These are phyloP conservation scores for Cactoblastis cactorum DNA, from an alignment of 2,888 invertebrate species.

Conservation along the genomic window DNA sequence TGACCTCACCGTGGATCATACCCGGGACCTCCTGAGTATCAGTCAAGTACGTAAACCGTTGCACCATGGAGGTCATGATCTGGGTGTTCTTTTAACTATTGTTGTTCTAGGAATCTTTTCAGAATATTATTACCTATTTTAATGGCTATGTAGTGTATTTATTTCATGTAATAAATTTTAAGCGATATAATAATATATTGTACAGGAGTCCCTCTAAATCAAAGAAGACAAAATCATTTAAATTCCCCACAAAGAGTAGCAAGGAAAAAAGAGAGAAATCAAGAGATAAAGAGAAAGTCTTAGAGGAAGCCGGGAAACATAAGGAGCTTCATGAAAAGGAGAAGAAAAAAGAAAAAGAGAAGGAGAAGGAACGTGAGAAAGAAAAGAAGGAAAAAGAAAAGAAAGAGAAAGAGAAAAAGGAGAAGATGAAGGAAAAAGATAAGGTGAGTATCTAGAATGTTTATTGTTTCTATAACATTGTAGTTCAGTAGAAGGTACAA, in stretches of 20 bases:
- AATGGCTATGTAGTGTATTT: too few relatives aligned
- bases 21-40: too few relatives aligned
- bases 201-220: conserved; percentile 89
- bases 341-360: conserved; percentile 78
- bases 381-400: conserved; percentile 82
- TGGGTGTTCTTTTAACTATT: too few relatives aligned
- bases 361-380: conserved; percentile 70
- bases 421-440: conserved; percentile 77
- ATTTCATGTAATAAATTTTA: too few relatives aligned
- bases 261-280: conserved; percentile 93
- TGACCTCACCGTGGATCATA: too few relatives aligned
- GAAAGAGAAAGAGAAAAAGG: conserved; percentile 81
- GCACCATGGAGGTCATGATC: too few relatives aligned
- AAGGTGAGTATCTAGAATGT: conserved; percentile 36
- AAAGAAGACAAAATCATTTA: conserved; percentile 93
- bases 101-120: too few relatives aligned
- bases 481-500: too few relatives aligned
- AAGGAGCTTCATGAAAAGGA: conserved; percentile 82
- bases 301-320: conserved; percentile 70
- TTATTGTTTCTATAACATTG: too few relatives aligned
- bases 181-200: too few relatives aligned
- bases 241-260: conserved; percentile 88
- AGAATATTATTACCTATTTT: too few relatives aligned
- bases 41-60: too few relatives aligned
- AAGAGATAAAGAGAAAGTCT: conserved; percentile 86